Percentiles rank a stretch among this genome's conserved stretches.
phyloP scores from a whole-genome alignment of 1,140 invertebrate genomes.

The Apis dorsata region DNA sequence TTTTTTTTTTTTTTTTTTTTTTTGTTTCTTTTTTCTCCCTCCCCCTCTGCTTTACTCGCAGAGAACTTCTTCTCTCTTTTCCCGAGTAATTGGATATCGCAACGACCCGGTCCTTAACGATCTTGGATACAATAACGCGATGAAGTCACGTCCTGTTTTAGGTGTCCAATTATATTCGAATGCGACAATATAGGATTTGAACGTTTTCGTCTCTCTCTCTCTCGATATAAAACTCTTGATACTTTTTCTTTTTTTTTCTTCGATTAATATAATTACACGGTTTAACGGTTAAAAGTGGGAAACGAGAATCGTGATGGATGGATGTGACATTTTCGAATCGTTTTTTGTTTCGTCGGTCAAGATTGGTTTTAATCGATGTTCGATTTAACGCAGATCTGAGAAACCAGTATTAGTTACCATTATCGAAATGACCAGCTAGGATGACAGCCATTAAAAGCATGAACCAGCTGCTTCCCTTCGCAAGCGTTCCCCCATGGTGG shows the following conservation, averaged over 20 bases:
- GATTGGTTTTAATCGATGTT: conserved; percentile 8
- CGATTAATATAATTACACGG: too few relatives aligned
- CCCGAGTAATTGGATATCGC: conserved; percentile 50
- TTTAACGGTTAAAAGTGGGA: not conserved
- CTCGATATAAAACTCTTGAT: not conserved
- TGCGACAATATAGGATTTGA: not conserved
- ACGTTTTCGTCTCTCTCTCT: too few relatives aligned
- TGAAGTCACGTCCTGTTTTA: conserved; percentile 52
- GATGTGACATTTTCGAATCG: not conserved
- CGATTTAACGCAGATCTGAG: conserved; percentile 44
- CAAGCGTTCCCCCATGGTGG: conserved; percentile 43
- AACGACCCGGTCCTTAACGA: conserved; percentile 46
- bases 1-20: not conserved
- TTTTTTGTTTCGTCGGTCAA: not conserved
- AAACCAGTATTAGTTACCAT: conserved; percentile 57
- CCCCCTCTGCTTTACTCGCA: conserved; percentile 1
- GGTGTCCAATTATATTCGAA: conserved; percentile 40
- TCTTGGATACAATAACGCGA: conserved; percentile 48
- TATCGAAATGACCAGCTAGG: conserved; percentile 65
- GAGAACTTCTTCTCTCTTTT: conserved; percentile 18
- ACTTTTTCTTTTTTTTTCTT: too few relatives aligned
- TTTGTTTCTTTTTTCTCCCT: not conserved
- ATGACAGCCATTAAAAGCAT: conserved; percentile 64
- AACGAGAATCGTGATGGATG: not conserved
- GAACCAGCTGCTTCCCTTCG: conserved; percentile 62